Evolutionary conservation across 2,888 invertebrate genomes (phyloP), one percentile per base, ranked within the genome.

Genomic region (Frankliniella fusca): DNA sequence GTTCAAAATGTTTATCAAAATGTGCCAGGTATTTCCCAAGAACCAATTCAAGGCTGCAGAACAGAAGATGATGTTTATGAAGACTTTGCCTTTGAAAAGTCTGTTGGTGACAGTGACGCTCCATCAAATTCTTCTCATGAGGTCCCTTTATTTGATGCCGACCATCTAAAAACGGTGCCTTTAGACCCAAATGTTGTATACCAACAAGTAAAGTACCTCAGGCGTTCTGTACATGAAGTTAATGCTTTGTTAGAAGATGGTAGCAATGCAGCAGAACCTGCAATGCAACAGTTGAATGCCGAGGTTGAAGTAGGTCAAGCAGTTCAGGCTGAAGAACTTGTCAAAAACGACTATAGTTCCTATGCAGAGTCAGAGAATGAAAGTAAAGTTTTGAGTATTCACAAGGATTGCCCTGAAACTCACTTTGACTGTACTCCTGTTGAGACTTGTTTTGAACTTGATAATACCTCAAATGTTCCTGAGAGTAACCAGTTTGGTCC

Each of bases 201-300:
- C 86, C 93, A 93, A 85, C 92, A 94, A 90, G 94, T 94, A 0
- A 94, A 94, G 85, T 92, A 93, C 86, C 93, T 94, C 85, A 90
- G 92, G 76, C 90, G 93, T 85, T 93, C 93, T 38, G 92, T 94
- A 76, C 92, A 93, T 80, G 94, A 94, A 88, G 93, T 94, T 0
- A 94, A 94, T 86, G 92, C 90, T 38, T 85, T 92, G 82, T 85
- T 92, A 10, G 87, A 87, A 50, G 88, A 88, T 82, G 87, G 87
- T 81, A 84, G 84, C 23, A 84, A 84, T 80, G 82, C 81, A 81
- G 50, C 70, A 70, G 27, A 80, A 54, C 15, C 76, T 28, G 81
- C 81, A 27, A 76, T 81, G 11, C 80, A 80, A 20, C 81, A 84
- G 23, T 83, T n/a, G n/a, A n/a, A 82, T 80, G 82, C 82, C 81